These are phyloP conservation scores for Gastracanthus pulcherrimus DNA, from an alignment of 2,888 invertebrate genomes.

Conservation along the genomic window DNA sequence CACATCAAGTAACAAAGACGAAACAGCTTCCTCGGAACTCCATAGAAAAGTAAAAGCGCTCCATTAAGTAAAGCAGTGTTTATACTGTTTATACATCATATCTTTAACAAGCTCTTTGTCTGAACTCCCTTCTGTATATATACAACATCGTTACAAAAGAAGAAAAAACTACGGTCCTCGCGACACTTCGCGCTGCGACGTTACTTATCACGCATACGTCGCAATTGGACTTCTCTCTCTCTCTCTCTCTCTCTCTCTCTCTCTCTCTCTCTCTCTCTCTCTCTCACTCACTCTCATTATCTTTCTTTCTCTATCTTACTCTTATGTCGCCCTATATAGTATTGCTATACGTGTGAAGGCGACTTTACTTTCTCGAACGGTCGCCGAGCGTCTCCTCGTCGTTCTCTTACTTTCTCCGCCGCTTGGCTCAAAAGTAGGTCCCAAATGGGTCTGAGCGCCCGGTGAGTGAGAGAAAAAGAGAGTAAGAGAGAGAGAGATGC, in stretches of 20 bases:
- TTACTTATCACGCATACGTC: background rate
- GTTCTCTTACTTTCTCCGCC: constrained; percentile 71
- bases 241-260: constrained; percentile 52
- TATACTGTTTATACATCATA: background rate
- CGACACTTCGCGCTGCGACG: background rate
- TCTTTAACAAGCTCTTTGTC: constrained; percentile 17
- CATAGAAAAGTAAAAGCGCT: constrained; percentile 35
- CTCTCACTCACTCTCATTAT: no score
- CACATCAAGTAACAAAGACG: background rate
- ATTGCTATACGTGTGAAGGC: constrained; percentile 65
- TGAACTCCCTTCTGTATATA: background rate
- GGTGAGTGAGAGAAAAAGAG: background rate
- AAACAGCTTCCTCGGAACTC: background rate
- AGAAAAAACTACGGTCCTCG: background rate
- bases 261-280: no score
- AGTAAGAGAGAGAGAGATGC: background rate
- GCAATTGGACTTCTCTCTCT: background rate
- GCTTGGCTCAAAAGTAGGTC: constrained; percentile 73
- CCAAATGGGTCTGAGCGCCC: constrained; percentile 68
- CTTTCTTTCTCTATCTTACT: constrained; percentile 33
- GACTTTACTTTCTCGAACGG: constrained; percentile 72
- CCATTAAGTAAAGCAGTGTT: no score
- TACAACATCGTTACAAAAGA: background rate
- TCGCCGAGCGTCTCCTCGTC: constrained; percentile 66
- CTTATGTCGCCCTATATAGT: constrained; percentile 63